Evolutionary conservation across 1,140 invertebrate species (phyloP).

Genomic region (Wasmannia auropunctata): DNA sequence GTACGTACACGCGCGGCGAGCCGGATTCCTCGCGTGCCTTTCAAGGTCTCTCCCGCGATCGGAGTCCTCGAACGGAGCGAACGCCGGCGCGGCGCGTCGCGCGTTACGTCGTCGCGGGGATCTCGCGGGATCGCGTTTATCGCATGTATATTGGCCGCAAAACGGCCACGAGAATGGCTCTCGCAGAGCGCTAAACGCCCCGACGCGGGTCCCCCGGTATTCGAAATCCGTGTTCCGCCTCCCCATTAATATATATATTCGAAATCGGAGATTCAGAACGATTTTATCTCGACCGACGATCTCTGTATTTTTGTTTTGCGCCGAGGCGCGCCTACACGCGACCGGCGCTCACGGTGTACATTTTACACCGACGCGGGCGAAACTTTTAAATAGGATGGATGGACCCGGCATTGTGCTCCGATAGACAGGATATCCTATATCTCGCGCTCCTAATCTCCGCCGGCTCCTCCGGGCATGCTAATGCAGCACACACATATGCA

Average conservation of each 20-base stretch:
- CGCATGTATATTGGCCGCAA: not conserved
- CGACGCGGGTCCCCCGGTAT: too few relatives aligned
- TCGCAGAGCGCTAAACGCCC: too few relatives aligned
- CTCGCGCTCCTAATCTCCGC: slow-evolving; percentile 1
- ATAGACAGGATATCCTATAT: not conserved
- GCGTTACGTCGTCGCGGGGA: not conserved
- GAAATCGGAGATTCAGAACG: not conserved
- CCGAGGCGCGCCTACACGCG: not conserved
- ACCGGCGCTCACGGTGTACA: not conserved
- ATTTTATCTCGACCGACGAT: not conserved
- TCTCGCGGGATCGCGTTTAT: slow-evolving; percentile 3
- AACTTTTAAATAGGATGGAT: slow-evolving; percentile 28
- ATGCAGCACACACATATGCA: not conserved
- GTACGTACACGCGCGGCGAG: slow-evolving; percentile 24
- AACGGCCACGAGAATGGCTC: not conserved
- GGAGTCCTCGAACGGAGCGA: slow-evolving; percentile 31
- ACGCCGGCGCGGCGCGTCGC: not conserved
- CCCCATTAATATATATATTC: not conserved
- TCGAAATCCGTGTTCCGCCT: not conserved
- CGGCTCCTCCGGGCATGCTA: not conserved
- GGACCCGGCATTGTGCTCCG: not conserved
- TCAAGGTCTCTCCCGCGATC: slow-evolving; percentile 57
- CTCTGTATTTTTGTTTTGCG: not conserved
- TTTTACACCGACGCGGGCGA: not conserved
- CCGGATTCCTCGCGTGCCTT: slow-evolving; percentile 57